phyloP scores from a whole-genome alignment of 1,140 invertebrate genomes.

The Apolygus lucorum region DNA sequence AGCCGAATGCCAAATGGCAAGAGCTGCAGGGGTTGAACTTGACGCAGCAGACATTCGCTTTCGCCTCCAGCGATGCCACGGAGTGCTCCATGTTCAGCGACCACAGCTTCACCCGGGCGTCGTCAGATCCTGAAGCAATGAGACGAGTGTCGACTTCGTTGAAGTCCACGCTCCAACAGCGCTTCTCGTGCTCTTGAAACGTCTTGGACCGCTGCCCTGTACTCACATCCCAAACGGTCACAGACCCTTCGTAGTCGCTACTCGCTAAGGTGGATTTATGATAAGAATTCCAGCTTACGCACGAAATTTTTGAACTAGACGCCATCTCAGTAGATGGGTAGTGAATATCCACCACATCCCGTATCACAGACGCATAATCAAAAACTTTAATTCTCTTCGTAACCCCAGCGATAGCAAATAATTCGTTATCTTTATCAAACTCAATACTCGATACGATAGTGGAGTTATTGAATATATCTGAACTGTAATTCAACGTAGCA shows the following conservation, averaged over 20 bases:
- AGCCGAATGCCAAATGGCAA: constrained; percentile 84
- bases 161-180: constrained; percentile 96
- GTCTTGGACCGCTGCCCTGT: constrained; percentile 63
- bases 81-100: constrained; percentile 80
- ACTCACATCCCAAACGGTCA: constrained; percentile 86
- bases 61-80: constrained; percentile 76
- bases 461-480: constrained; percentile 77
- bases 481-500: constrained; percentile 83
- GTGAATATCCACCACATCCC: constrained; percentile 76
- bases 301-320: constrained; percentile 91
- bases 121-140: constrained; percentile 89
- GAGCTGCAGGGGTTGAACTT: constrained; percentile 88
- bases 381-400: constrained; percentile 92
- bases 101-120: constrained; percentile 91
- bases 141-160: constrained; percentile 84
- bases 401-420: constrained; percentile 92
- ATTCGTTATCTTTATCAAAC: constrained; percentile 94
- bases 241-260: constrained; percentile 92
- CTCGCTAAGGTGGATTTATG: constrained; percentile 83
- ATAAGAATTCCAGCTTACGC: constrained; percentile 89
- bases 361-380: constrained; percentile 78
- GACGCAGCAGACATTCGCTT: constrained; percentile 93
- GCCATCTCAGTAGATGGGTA: constrained; percentile 89
- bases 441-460: constrained; percentile 95
- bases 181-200: constrained; percentile 87